Evolutionary conservation across 2,797 vertebrate genomes (phyloP), one percentile per base, ranked within the genome.

Genomic region (Pachyuromys duprasi): DNA sequence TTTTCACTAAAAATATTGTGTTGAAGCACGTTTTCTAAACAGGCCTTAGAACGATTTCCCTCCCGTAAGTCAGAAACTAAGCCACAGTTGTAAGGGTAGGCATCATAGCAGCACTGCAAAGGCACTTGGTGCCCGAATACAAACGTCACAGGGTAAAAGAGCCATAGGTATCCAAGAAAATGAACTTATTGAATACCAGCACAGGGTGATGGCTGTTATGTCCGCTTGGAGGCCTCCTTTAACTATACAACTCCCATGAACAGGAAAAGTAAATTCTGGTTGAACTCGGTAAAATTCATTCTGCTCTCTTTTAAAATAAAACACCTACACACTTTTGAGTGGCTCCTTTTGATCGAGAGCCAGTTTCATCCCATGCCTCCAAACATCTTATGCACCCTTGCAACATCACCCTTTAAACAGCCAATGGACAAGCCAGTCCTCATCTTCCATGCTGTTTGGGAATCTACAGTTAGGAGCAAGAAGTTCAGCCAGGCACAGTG

Each of bases 151-250:
- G 57, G 42, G 86, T 42, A 63, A 95, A 84, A 94, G 0, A 93
- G 80, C 81, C 75, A 36, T 75, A 72, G 83, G 82, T 96, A 89
- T 89, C 78, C 83, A 72, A 42, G 86, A 82, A 88, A 93, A 88
- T 53, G 3, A 90, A 93, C 96, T 86, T 96, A 96, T 96, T 95
- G 97, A 96, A 82, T 94, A 83, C 62, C 93, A 96, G 93, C 96
- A 89, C 94, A 95, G 31, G 53, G 83, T 97, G 5, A 89, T 96
- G 96, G 96, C 94, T 86, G 31, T 97, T 97, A 95, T 91, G 79
- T 93, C 97, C 97, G 93, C 96, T 90, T 95, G 96, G 79, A 96
- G 70, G 83, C 96, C 81, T 95, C 92, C 95, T 92, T 97, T 94
- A 96, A 89, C 91, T 97, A 96, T 96, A 96, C 95, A 97, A 74